These are phyloP conservation scores for Drosophila pseudoananassae DNA, from an alignment of 1,140 invertebrate species.

Conservation along the genomic window DNA sequence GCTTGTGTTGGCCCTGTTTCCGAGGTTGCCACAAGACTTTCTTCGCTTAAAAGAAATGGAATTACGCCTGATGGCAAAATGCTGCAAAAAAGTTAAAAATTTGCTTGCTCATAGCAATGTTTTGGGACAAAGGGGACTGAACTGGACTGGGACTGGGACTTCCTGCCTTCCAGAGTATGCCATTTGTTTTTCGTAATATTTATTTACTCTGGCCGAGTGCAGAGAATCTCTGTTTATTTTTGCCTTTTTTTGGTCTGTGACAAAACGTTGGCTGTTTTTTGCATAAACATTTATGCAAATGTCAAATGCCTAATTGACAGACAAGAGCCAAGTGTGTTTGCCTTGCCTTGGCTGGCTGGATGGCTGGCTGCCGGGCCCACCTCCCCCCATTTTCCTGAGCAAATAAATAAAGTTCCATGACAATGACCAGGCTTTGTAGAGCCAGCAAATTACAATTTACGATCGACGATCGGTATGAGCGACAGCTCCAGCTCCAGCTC, in stretches of 20 bases:
- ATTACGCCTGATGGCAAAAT: slow-evolving; percentile 37
- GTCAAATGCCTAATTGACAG: slow-evolving; percentile 59
- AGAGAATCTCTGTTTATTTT: slow-evolving; percentile 39
- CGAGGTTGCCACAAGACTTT: slow-evolving; percentile 49
- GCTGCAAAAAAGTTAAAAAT: slow-evolving; percentile 26
- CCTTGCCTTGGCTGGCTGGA: slow-evolving; percentile 1
- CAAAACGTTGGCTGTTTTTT: slow-evolving; percentile 16
- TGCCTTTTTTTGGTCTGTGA: background rate
- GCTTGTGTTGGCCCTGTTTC: slow-evolving; percentile 15
- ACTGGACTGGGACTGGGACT: background rate
- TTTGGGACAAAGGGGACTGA: background rate
- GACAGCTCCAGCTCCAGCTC: slow-evolving; percentile 22
- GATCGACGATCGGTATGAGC: slow-evolving; percentile 33
- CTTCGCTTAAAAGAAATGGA: slow-evolving; percentile 49
- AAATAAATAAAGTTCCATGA: slow-evolving; percentile 26
- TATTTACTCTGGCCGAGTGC: slow-evolving; percentile 46
- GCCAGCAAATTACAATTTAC: slow-evolving; percentile 40
- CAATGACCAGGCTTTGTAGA: slow-evolving; percentile 61
- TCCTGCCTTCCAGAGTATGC: slow-evolving; percentile 31
- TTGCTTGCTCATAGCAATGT: slow-evolving; percentile 7
- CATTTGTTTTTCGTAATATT: slow-evolving; percentile 41
- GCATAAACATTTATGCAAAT: slow-evolving; percentile 65
- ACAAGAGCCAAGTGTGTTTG: slow-evolving; percentile 50
- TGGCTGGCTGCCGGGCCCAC: no score
- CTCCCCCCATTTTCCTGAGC: background rate